Percentiles rank a stretch among this genome's conserved stretches.
These are phyloP conservation scores for Drosophila paulistorum DNA, from an alignment of 1,140 invertebrate species.

Conservation along the genomic window DNA sequence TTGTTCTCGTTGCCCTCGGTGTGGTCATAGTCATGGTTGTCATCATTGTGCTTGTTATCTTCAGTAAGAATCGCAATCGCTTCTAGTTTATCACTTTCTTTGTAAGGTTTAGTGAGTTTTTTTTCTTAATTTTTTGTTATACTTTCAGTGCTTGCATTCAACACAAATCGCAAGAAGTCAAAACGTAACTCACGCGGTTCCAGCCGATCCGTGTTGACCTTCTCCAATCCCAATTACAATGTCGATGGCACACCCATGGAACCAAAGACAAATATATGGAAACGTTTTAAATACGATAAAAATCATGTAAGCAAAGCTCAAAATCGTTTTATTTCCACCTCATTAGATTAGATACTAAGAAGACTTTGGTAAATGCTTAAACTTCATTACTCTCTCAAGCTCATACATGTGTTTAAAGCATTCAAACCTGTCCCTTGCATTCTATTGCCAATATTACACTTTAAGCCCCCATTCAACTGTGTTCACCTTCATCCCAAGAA, in stretches of 20 bases:
- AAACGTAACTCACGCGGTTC: constrained; percentile 86
- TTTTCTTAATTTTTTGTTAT: too few relatives aligned
- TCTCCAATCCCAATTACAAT: constrained; percentile 91
- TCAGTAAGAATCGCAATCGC: constrained; percentile 56
- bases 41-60: constrained; percentile 74
- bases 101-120: too few relatives aligned
- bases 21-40: constrained; percentile 76
- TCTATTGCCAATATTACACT: too few relatives aligned
- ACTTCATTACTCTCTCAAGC: too few relatives aligned
- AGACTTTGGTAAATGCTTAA: too few relatives aligned
- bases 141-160: constrained; percentile 84
- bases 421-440: too few relatives aligned
- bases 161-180: constrained; percentile 84
- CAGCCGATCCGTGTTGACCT: constrained; percentile 87
- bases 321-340: too few relatives aligned
- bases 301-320: constrained; percentile 84
- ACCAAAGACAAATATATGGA: constrained; percentile 88
- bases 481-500: too few relatives aligned
- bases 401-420: too few relatives aligned
- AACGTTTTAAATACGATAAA: constrained; percentile 88
- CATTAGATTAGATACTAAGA: too few relatives aligned
- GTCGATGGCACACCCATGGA: constrained; percentile 83
- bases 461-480: too few relatives aligned
- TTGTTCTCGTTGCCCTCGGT: constrained; percentile 69
- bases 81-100: neutral